These are phyloP conservation scores for Eupithecia centaureata DNA, from an alignment of 2,888 invertebrate genomes.

Conservation along the genomic window DNA sequence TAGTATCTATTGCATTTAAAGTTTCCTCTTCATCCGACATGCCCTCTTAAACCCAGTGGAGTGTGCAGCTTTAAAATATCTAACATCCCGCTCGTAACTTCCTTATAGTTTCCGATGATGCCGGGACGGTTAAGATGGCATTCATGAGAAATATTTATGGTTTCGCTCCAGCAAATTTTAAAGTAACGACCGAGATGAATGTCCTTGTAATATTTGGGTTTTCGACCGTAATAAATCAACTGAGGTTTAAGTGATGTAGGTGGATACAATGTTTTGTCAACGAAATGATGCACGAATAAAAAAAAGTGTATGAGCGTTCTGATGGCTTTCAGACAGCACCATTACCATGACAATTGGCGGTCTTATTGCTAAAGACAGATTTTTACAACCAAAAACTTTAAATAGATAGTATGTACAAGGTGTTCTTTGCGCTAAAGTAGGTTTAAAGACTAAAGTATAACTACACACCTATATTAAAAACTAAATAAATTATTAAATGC, in stretches of 20 bases:
- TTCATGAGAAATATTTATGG: conserved; percentile 25
- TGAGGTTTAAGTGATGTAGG: not conserved
- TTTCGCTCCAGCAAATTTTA: conserved; percentile 7
- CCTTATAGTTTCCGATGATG: conserved; percentile 29
- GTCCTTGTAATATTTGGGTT: conserved; percentile 2
- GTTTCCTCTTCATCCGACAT: conserved; percentile 36
- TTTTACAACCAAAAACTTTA: too few species aligned
- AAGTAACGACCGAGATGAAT: conserved; percentile 5
- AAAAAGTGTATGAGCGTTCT: not conserved
- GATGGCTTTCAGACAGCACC: too few species aligned
- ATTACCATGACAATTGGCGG: too few species aligned
- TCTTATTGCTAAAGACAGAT: too few species aligned
- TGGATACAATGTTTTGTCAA: not conserved
- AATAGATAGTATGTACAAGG: too few species aligned
- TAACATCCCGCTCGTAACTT: conserved; percentile 47
- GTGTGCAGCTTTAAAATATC: conserved; percentile 53
- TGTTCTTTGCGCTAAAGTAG: too few species aligned
- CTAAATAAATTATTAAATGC: too few species aligned
- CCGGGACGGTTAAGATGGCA: conserved; percentile 15
- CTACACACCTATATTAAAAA: too few species aligned
- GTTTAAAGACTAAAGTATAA: too few species aligned
- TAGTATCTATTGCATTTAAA: conserved; percentile 32
- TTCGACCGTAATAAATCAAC: not conserved
- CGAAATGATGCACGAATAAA: not conserved
- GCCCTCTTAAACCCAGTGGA: conserved; percentile 47